Base-by-base conservation (phyloP, 2,888 invertebrate species). In the Heterodera filipjevi region DNA sequence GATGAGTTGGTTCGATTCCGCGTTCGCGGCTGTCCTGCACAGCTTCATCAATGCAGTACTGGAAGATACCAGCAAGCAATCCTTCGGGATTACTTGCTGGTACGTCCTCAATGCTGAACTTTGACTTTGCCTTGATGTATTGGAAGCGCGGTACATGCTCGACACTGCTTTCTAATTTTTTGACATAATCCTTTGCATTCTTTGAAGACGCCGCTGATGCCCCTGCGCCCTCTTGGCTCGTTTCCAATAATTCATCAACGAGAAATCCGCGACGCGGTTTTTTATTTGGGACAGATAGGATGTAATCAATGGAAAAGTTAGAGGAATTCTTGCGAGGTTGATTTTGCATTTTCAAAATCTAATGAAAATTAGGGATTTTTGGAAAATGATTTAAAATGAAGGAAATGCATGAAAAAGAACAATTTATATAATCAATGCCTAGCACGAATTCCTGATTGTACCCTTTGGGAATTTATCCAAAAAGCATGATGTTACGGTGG, bases 61-160 rank as follows among this genome's bases (percentile, higher is more conserved):
- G 71, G 12, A 71, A 71, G 46, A 71, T 71, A 16, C 16, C 71
- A 27, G 30, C 27, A n/a, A 30, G 5, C 14, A 32, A 33, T 14
- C 3, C 33, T 32, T 32, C 32, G 3, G 71, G 71, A 3, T 32
- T n/a, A n/a, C n/a, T 30, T 0, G 16, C 2, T 14, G 71, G 71
- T 0, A 70, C 70, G 27, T 70, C 27, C 27, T 70, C 44, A 70
- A 70, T 70, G 35, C n/a, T 35, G 27, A 71, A 71, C 30, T 32
- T 30, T 14, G 32, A 32, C 27, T 30, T 44, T 3, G 16, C 14
- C 3, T 71, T 71, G 27, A 19, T 14, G 30, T 27, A 33, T 3
- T 71, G 44, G 14, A 71, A 71, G 27, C 49, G 44, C 30, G 27
- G 44, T 6, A 46, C 49, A 12, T 71, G 30, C 8, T 71, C 71